Evolutionary conservation across 2,797 vertebrate species (phyloP).

Genomic region (Adelosebastes latens): DNA sequence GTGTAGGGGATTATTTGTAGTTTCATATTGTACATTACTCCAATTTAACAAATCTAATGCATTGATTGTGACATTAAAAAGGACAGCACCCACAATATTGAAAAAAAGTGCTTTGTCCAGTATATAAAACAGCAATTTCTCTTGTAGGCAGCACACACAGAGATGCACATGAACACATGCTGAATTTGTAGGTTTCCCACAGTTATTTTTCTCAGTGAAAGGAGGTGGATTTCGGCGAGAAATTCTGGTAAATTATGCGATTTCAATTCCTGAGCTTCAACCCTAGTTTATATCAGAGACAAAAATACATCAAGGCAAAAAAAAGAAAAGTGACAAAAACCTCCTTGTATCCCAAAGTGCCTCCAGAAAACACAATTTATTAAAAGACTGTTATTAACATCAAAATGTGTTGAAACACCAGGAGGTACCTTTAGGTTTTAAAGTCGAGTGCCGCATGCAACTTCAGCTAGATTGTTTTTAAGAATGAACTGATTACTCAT

Average conservation of each 20-base stretch:
- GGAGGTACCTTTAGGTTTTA: background rate
- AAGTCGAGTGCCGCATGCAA: background rate
- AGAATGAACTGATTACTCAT: conserved; percentile 19
- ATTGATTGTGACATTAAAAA: background rate
- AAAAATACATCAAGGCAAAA: background rate
- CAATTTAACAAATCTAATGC: background rate
- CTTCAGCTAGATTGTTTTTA: background rate
- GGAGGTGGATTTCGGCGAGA: background rate
- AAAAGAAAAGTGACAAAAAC: background rate
- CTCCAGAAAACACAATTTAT: background rate
- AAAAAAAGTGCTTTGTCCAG: background rate
- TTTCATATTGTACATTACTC: background rate
- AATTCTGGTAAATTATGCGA: no score
- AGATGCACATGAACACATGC: background rate
- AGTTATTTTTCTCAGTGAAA: background rate
- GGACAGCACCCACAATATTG: background rate
- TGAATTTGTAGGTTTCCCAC: background rate
- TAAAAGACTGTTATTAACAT: background rate
- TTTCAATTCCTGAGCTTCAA: background rate
- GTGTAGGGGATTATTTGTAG: background rate
- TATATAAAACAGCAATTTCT: background rate
- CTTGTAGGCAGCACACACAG: background rate
- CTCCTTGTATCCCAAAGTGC: background rate
- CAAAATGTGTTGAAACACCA: background rate
- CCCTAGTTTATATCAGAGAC: background rate